Percentiles rank a stretch among this genome's conserved stretches.
Evolutionary conservation across 2,888 invertebrate species (phyloP).

Genomic region (Clusia tigrina): DNA sequence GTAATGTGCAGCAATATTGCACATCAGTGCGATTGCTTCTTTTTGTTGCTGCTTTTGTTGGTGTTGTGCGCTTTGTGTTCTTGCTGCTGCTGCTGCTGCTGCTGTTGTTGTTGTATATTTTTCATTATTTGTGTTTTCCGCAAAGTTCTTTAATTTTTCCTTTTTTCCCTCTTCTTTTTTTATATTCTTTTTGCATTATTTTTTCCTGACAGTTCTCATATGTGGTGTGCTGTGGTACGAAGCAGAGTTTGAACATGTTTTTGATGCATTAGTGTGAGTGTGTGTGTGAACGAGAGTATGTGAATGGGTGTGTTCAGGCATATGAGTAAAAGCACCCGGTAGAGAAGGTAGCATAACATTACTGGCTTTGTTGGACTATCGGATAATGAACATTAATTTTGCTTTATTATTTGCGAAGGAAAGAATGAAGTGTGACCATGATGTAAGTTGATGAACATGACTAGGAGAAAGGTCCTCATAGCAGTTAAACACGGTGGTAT

Average conservation of each 20-base stretch:
- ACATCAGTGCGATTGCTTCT: not conserved
- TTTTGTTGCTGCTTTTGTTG: slow-evolving; percentile 1
- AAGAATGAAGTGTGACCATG: too few relatives aligned
- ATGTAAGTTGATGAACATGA: too few relatives aligned
- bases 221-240: slow-evolving; percentile 10
- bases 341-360: too few relatives aligned
- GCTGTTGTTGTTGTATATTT: slow-evolving; percentile 14
- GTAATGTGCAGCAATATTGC: slow-evolving; percentile 10
- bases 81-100: slow-evolving; percentile 7
- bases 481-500: too few relatives aligned
- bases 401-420: too few relatives aligned
- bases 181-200: slow-evolving; percentile 1
- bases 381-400: too few relatives aligned
- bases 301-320: not conserved
- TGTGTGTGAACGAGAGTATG: not conserved
- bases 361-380: too few relatives aligned
- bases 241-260: not conserved
- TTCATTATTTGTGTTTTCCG: slow-evolving; percentile 19
- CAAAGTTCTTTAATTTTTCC: slow-evolving; percentile 4
- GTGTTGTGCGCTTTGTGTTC: not conserved
- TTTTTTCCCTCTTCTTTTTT: not conserved
- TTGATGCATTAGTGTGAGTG: not conserved
- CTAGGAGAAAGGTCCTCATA: too few relatives aligned
- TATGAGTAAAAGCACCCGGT: not conserved
- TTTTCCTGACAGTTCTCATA: slow-evolving; percentile 18